Conservation (phyloP, 2,888 invertebrate species). For the Agriotes lineatus region DNA sequence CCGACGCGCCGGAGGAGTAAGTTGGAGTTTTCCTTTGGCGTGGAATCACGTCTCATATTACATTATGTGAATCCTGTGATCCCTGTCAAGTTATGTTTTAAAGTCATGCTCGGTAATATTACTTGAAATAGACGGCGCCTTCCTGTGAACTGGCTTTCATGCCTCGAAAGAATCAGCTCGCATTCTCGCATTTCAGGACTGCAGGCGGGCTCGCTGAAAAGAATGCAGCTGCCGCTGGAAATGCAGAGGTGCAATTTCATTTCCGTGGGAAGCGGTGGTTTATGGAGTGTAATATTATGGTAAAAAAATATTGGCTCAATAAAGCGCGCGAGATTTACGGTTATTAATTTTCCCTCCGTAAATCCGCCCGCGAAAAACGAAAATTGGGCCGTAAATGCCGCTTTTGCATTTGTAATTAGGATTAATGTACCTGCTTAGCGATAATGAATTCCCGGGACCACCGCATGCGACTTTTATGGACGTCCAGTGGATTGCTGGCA, state of each 20-base stretch:
- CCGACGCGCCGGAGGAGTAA: neutral
- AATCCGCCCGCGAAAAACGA: neutral
- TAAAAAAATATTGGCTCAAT: slow-evolving; percentile 2
- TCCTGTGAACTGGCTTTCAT: slow-evolving; percentile 22
- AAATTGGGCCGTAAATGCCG: slow-evolving; percentile 6
- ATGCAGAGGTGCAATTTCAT: slow-evolving; percentile 20
- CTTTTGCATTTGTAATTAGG: neutral
- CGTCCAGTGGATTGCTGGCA: no score
- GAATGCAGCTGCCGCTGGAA: slow-evolving; percentile 8
- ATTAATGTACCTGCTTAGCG: neutral
- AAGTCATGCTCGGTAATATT: slow-evolving; percentile 30
- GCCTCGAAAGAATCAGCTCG: slow-evolving; percentile 21
- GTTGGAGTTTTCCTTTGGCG: slow-evolving; percentile 13
- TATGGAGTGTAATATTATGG: slow-evolving; percentile 13
- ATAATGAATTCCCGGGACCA: no score
- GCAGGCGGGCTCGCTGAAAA: slow-evolving; percentile 3
- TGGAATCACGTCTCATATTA: slow-evolving; percentile 30
- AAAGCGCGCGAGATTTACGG: slow-evolving; percentile 7
- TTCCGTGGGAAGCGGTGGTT: slow-evolving; percentile 2
- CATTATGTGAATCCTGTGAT: slow-evolving; percentile 26
- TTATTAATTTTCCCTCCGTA: neutral
- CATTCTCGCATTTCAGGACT: slow-evolving; percentile 16
- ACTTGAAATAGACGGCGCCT: slow-evolving; percentile 18
- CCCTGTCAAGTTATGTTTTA: slow-evolving; percentile 31
- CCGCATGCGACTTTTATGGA: neutral